A percentile compares a stretch with the other conserved stretches of the same genome.
phyloP scores from a whole-genome alignment of 1,140 invertebrate species.

The Papilio xuthus region DNA sequence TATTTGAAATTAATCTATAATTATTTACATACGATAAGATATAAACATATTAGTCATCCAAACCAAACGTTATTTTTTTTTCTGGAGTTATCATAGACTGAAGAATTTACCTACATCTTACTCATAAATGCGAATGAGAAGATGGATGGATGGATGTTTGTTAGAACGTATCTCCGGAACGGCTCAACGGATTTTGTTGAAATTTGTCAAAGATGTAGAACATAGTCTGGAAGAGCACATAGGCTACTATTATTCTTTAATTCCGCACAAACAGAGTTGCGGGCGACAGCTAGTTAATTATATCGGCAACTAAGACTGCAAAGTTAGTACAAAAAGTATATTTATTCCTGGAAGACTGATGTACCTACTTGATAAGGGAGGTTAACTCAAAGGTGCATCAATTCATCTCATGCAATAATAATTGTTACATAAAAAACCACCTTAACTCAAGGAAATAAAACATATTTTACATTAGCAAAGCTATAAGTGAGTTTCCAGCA shows the following conservation, averaged over 20 bases:
- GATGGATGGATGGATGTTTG: too few relatives aligned
- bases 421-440: not conserved
- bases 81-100: not conserved
- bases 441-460: not conserved
- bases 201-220: too few relatives aligned
- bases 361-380: constrained; percentile 12
- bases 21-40: not conserved
- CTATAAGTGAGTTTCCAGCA: too few relatives aligned
- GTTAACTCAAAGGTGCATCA: constrained; percentile 29
- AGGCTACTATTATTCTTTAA: too few relatives aligned
- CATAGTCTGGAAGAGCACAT: too few relatives aligned
- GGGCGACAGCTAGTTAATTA: too few relatives aligned
- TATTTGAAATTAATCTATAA: not conserved
- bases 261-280: not conserved
- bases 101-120: too few relatives aligned
- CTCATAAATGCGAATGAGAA: too few relatives aligned
- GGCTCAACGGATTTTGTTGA: too few relatives aligned
- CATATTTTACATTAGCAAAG: not conserved
- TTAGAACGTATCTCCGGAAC: too few relatives aligned
- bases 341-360: not conserved
- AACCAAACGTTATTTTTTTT: not conserved
- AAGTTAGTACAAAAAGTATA: not conserved
- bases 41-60: not conserved
- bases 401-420: not conserved
- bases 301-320: not conserved